Base-by-base conservation (phyloP, 2,113 vertebrate species). In the Arothron firmamentum region DNA sequence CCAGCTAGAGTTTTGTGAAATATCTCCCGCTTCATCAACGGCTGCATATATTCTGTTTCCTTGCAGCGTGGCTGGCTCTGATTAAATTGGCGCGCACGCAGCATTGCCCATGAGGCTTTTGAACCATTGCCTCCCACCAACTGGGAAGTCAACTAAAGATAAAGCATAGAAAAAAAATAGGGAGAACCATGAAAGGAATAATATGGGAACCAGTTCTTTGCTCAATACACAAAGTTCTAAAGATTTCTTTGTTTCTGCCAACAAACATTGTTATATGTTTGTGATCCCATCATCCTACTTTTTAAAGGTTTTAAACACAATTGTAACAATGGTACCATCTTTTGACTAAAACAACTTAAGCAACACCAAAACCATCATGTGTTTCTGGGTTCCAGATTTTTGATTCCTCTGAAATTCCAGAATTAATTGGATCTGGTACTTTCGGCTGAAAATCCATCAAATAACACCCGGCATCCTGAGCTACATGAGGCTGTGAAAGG, bases 401-500 rank as follows among this genome's bases (percentile, higher is more conserved):
- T 31, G 28, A 70, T 67, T 62, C 62, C 65, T 73, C 70, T 74
- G 76, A 81, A 83, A 81, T 79, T 76, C 72, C 79, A 76, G 68
- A 74, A 70, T 76, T 67, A 82, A 85, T 87, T 67, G 80, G 56
- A 45, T 72, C 68, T 65, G 65, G 76, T 65, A 69, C 18, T 8
- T 68, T n/a, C n/a, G n/a, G 78, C 68, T 83, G 81, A 85, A 78
- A 87, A 85, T 79, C 79, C 72, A 70, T 79, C 56, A 78, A 67
- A n/a, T n/a, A n/a, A 67, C 74, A 79, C 71, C 70, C 69, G 66
- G 67, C 56, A 61, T 28, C 43, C 56, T 59, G 42, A 54, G 72
- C 70, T 61, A 75, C 50, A 47, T 16, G 52, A 72, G 53, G 11
- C 68, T 56, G 15, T 0, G 5, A 60, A 77, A 75, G 72, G 13